Evolutionary conservation across 1,140 invertebrate species (phyloP).

Genomic region (Zaprionus ghesquierei): DNA sequence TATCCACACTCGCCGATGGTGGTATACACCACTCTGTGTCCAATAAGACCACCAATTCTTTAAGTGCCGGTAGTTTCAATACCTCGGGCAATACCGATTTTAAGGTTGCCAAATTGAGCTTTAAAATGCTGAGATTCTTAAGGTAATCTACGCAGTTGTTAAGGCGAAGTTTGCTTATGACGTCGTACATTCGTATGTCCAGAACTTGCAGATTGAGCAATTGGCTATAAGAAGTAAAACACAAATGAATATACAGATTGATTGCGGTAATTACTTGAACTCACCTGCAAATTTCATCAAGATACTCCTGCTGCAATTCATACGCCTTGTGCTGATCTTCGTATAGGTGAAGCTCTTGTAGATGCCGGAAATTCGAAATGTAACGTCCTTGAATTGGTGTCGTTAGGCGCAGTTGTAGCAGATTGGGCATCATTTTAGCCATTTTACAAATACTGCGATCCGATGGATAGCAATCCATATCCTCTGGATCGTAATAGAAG

Average conservation of each 20-base stretch:
- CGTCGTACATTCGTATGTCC: slow-evolving; percentile 67
- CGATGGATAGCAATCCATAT: slow-evolving; percentile 69
- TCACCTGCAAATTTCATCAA: slow-evolving; percentile 66
- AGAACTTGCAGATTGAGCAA: slow-evolving; percentile 52
- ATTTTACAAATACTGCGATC: slow-evolving; percentile 62
- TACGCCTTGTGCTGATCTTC: slow-evolving; percentile 70
- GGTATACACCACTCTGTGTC: slow-evolving; percentile 65
- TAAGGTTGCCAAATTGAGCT: slow-evolving; percentile 66
- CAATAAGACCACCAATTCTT: slow-evolving; percentile 57
- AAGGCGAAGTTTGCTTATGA: slow-evolving; percentile 57
- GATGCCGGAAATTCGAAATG: slow-evolving; percentile 51
- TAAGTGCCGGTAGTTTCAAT: slow-evolving; percentile 56
- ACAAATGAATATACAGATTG: not conserved
- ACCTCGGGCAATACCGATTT: slow-evolving; percentile 57
- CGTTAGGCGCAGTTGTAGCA: slow-evolving; percentile 56
- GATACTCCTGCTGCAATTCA: slow-evolving; percentile 63
- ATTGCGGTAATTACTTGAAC: not conserved
- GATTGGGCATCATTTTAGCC: slow-evolving; percentile 58
- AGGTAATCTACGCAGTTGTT: slow-evolving; percentile 53
- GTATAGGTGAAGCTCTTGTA: slow-evolving; percentile 67
- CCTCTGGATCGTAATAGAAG: slow-evolving; percentile 64
- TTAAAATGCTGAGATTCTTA: slow-evolving; percentile 52
- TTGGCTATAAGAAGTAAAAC: slow-evolving; percentile 22
- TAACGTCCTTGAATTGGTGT: slow-evolving; percentile 66
- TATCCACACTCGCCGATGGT: slow-evolving; percentile 49